Conservation (phyloP, 2,113 vertebrate genomes). For the Oryzias curvinotus region DNA sequence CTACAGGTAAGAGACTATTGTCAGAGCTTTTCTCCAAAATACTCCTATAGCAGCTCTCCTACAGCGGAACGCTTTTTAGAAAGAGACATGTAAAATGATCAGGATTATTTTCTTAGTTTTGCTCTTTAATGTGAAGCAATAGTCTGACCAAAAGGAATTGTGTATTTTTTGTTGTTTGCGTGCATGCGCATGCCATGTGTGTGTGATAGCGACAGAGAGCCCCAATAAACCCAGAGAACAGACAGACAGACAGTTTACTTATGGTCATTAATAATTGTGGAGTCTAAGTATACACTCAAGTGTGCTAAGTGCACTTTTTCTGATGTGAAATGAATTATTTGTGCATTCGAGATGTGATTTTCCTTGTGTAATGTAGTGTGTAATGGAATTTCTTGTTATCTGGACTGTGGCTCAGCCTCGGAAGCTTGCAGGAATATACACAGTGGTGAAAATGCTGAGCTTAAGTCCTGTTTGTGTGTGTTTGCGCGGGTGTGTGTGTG, state of each 20-base stretch:
- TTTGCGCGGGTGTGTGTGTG: constrained; percentile 15
- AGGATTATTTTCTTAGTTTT: not conserved
- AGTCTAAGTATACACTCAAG: constrained; percentile 21
- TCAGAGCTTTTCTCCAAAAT: not conserved
- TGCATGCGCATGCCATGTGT: too few species aligned
- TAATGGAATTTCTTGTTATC: constrained; percentile 65
- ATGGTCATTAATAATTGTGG: constrained; percentile 36
- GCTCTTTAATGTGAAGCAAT: not conserved
- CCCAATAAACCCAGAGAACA: not conserved
- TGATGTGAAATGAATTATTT: constrained; percentile 60
- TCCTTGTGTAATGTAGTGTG: constrained; percentile 67
- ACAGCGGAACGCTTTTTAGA: too few species aligned
- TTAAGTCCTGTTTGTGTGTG: constrained; percentile 7
- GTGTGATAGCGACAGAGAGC: too few species aligned
- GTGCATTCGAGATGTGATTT: constrained; percentile 42
- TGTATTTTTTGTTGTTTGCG: not conserved
- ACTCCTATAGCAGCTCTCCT: not conserved
- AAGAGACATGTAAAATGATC: too few species aligned
- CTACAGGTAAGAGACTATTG: constrained; percentile 56
- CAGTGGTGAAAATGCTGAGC: constrained; percentile 16
- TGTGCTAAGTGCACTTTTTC: constrained; percentile 48
- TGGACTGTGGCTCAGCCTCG: constrained; percentile 41
- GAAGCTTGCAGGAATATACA: constrained; percentile 25
- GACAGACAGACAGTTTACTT: not conserved
- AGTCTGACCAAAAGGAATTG: too few species aligned